These are phyloP conservation scores for Oscheius sp. DNA, from an alignment of 2,888 invertebrate genomes.

Conservation along the genomic window DNA sequence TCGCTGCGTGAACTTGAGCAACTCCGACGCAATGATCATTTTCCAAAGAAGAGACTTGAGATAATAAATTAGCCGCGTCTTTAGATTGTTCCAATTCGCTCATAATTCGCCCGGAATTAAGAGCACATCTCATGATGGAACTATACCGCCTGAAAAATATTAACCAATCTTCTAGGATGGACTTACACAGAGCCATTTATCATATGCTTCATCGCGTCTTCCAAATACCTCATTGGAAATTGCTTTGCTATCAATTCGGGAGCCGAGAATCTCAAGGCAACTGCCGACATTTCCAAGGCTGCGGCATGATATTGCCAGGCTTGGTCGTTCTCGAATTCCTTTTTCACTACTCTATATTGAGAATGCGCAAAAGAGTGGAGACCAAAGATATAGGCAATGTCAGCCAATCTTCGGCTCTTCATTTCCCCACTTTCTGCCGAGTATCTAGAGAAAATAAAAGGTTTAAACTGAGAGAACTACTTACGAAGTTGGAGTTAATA, in stretches of 20 bases:
- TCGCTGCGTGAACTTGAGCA: constrained; percentile 24
- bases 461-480: background rate
- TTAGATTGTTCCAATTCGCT: constrained; percentile 16
- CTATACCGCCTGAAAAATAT: constrained; percentile 1
- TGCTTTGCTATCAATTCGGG: constrained; percentile 79
- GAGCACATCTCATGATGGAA: constrained; percentile 25
- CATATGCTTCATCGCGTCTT: constrained; percentile 79
- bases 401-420: constrained; percentile 89
- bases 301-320: constrained; percentile 94
- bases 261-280: constrained; percentile 48
- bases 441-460: constrained; percentile 60
- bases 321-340: constrained; percentile 94
- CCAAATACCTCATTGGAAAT: constrained; percentile 81
- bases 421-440: constrained; percentile 80
- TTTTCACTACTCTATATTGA: constrained; percentile 89
- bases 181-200: constrained; percentile 8
- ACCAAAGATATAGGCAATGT: constrained; percentile 90
- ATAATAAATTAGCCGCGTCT: constrained; percentile 24
- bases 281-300: constrained; percentile 76
- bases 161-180: background rate
- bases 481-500: constrained; percentile 10
- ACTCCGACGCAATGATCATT: constrained; percentile 32
- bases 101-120: constrained; percentile 13
- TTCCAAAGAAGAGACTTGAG: constrained; percentile 14
- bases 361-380: constrained; percentile 73